Percentiles rank a stretch among this genome's conserved stretches.
Conservation (phyloP, 2,888 invertebrate species). For the Epistrophella euchroma region DNA sequence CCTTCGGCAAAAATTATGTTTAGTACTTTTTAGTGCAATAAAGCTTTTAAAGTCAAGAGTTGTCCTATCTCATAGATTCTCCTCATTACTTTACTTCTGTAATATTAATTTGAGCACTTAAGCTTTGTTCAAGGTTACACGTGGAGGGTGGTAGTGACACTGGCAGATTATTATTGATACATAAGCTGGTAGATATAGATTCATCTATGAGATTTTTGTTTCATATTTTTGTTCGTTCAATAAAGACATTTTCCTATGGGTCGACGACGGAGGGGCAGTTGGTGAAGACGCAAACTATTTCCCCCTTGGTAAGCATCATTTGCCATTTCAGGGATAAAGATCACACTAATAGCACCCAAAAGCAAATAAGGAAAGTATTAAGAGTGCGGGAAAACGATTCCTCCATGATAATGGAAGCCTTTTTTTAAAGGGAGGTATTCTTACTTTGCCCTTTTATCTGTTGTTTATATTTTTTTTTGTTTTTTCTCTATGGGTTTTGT, state of each 20-base stretch:
- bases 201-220: constrained; percentile 41
- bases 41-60: constrained; percentile 43
- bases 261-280: background rate
- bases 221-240: constrained; percentile 3
- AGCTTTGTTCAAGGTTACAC: constrained; percentile 33
- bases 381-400: background rate
- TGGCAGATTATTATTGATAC: constrained; percentile 4
- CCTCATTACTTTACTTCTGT: constrained; percentile 37
- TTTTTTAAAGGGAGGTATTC: constrained; percentile 4
- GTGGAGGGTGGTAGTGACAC: constrained; percentile 6
- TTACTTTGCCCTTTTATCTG: constrained; percentile 28
- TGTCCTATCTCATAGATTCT: constrained; percentile 32
- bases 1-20: constrained; percentile 42
- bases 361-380: background rate
- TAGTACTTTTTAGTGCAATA: constrained; percentile 22
- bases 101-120: constrained; percentile 27
- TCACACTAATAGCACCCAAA: constrained; percentile 19
- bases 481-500: background rate
- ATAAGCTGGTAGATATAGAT: constrained; percentile 32
- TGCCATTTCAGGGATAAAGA: constrained; percentile 8
- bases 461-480: background rate
- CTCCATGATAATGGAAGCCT: constrained; percentile 1
- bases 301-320: background rate
- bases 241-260: background rate
- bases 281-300: background rate